These are phyloP conservation scores for Luehdorfia chinensis DNA, from an alignment of 1,140 invertebrate species.

Conservation along the genomic window DNA sequence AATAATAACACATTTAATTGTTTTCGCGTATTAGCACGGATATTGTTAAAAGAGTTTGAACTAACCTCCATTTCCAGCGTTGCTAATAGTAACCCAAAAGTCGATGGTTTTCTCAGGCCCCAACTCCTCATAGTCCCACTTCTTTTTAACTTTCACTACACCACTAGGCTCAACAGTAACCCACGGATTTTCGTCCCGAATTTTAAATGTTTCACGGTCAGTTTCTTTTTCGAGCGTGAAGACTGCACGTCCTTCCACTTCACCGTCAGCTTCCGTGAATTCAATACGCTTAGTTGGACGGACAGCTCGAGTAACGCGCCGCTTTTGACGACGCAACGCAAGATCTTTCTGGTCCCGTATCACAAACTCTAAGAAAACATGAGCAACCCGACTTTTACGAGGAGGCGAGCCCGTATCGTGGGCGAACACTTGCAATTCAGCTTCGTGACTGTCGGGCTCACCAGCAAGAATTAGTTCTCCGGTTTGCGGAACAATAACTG, in stretches of 20 bases:
- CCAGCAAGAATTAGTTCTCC: conserved; percentile 90
- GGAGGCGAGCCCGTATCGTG: conserved; percentile 88
- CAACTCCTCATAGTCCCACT: conserved; percentile 97
- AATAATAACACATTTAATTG: too few species aligned
- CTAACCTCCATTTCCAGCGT: conserved; percentile 90
- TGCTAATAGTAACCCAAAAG: conserved; percentile 96
- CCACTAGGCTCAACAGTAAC: conserved; percentile 94
- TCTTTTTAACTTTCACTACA: conserved; percentile 94
- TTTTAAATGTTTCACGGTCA: conserved; percentile 94
- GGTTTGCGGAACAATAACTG: conserved; percentile 94
- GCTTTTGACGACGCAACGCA: conserved; percentile 83
- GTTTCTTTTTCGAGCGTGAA: conserved; percentile 95
- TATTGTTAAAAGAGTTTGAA: too few species aligned
- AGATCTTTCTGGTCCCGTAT: conserved; percentile 79
- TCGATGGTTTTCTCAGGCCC: conserved; percentile 97
- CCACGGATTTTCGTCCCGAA: conserved; percentile 95
- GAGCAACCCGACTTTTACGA: conserved; percentile 83
- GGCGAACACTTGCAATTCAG: conserved; percentile 85
- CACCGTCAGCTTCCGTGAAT: conserved; percentile 93
- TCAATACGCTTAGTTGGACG: conserved; percentile 94
- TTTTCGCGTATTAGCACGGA: too few species aligned
- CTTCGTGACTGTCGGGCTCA: conserved; percentile 83
- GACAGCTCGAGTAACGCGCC: conserved; percentile 91
- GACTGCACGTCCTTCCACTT: conserved; percentile 90
- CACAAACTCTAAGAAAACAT: conserved; percentile 86